These are phyloP conservation scores for Piprites chloris DNA, from an alignment of 2,113 vertebrate species.

Conservation along the genomic window DNA sequence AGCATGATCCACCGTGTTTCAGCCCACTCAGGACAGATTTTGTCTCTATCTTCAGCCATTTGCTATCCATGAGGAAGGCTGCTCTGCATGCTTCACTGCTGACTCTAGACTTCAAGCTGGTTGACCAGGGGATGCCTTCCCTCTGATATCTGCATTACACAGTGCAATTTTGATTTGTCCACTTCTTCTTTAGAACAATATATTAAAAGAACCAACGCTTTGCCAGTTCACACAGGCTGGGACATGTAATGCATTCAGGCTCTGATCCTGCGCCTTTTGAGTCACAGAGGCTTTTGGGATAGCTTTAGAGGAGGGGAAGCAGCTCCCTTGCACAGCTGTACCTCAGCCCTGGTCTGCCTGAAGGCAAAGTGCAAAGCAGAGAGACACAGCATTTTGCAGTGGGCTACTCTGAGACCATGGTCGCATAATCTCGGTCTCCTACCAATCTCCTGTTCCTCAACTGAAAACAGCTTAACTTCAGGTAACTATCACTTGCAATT, in stretches of 20 bases:
- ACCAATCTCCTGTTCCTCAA: not conserved
- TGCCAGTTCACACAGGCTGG: not conserved
- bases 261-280: not conserved
- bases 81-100: rapidly evolving
- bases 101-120: not conserved
- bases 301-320: not conserved
- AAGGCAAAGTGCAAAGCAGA: not conserved
- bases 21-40: not conserved
- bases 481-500: not conserved
- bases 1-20: not conserved
- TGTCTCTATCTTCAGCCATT: not conserved
- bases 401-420: not conserved
- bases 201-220: not conserved
- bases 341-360: not conserved
- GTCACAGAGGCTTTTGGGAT: not conserved
- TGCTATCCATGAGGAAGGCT: not conserved
- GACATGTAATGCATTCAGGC: not conserved
- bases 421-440: not conserved
- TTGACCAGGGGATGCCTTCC: not conserved
- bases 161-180: not conserved
- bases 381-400: not conserved
- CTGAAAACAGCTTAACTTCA: not conserved
- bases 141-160: not conserved
- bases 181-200: not conserved
- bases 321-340: not conserved